Evolutionary conservation across 2,888 invertebrate genomes (phyloP), one percentile per base, ranked within the genome.

Genomic region (Archips xylosteana): DNA sequence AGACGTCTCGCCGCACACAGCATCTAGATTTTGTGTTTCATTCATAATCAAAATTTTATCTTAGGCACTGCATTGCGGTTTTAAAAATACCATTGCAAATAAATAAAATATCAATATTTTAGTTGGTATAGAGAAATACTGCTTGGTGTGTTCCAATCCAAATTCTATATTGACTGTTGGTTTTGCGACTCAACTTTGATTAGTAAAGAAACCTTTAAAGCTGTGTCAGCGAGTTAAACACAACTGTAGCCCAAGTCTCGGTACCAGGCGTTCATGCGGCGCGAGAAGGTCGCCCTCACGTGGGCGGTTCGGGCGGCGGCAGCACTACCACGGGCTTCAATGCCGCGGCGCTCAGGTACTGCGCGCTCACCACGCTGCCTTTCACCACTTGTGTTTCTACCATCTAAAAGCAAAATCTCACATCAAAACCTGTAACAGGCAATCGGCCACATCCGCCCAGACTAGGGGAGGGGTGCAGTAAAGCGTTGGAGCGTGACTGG

Each of bases 301-400:
- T 77, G 81, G 71, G 79, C 70, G 80, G 80, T 62, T 49, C 62
- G 62, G 51, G 36, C 47, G 84, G 81, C 39, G 88, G 87, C 75
- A 96, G 96, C 73, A 97, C 96, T 69, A 96, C 96, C 61, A 96
- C 95, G 1, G 96, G 96, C 86, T 96, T 96, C 74, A 96, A 91
- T 75, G 95, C 92, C 62, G 95, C 92, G 45, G 95, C 92, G 85
- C 95, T 95, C 74, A 96, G 90, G 89, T 96, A 96, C 91, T 96
- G 96, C 78, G 96, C 95, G 88, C 96, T 96, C 77, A 96, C 95
- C 71, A 96, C 95, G 71, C 93, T 91, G 68, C 95, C 92, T 80
- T 96, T 95, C 78, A 96, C 92, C 83, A 96, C 91, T 74, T 95
- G 95, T 0, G 92, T 91, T 77, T 92, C 93, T 57, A 94, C 90